Percentiles rank a stretch among this genome's conserved stretches.
phyloP scores from a whole-genome alignment of 1,140 invertebrate genomes.

The Lepidostoma basale region DNA sequence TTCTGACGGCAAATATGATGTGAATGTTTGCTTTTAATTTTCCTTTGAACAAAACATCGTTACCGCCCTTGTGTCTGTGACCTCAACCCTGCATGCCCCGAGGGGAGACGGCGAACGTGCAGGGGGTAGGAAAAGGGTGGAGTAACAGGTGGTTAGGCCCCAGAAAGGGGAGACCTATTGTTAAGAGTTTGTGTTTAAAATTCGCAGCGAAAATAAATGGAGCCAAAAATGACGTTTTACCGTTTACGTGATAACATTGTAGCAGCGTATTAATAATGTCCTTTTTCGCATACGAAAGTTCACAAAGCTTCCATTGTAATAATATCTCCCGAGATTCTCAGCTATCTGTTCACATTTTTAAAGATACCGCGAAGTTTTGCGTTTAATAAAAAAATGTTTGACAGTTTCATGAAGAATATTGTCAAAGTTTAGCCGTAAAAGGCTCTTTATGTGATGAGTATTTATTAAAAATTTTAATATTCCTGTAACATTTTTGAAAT shows the following conservation, averaged over 20 bases:
- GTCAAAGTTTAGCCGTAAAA: too few species aligned
- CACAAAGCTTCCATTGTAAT: neutral
- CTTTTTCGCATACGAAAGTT: too few species aligned
- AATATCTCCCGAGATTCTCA: neutral
- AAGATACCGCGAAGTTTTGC: neutral
- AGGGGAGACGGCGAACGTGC: neutral
- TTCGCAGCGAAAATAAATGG: neutral
- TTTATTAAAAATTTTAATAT: too few species aligned
- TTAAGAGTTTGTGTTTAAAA: neutral
- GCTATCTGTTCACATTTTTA: too few species aligned
- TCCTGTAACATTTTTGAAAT: too few species aligned
- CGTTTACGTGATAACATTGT: too few species aligned
- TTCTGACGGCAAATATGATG: neutral
- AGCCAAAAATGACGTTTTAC: neutral
- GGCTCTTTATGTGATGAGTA: too few species aligned
- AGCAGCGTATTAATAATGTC: too few species aligned
- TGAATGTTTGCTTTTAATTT: conserved; percentile 5
- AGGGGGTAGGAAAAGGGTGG: neutral
- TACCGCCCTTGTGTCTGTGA: neutral
- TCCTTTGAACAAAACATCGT: neutral
- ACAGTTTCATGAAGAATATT: too few species aligned
- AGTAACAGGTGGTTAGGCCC: conserved; percentile 1
- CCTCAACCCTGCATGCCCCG: neutral
- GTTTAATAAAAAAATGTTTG: neutral
- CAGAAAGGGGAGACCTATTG: neutral